Evolutionary conservation across 2,797 vertebrate genomes (phyloP), one percentile per base, ranked within the genome.

Genomic region (Phrynocephalus vlangalii): DNA sequence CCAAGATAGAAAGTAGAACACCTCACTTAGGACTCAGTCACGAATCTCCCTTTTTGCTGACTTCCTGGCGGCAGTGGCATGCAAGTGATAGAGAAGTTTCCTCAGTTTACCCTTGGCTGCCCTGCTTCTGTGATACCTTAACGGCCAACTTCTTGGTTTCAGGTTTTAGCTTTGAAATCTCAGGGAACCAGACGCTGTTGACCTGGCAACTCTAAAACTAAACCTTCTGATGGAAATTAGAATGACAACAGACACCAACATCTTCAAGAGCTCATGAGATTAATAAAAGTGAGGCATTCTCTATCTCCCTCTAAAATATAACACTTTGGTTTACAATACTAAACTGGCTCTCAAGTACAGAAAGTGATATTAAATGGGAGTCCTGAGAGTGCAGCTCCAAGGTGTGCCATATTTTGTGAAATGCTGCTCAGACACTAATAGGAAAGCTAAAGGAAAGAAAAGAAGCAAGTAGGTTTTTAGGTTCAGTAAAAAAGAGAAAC

Each of bases 401-500:
- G 60, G 3, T 22, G 30, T 26, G 11, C n/a, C 3, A 9, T 33
- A 3, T 78, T 68, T 68, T 63, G 26, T 63, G 56, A 33, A 86
- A n/a, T 10, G 5, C 16, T 52, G 15, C 13, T 63, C 15, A 80
- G 38, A 60, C 67, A 56, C 9, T 73, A 7, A 28, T n/a, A 33
- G 68, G 26, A 73, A 67, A 5, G 28, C 15, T 20, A 83, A 48
- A 48, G 50, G 33, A 66, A 66, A 79, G 75, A 30, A 60, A 75
- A 28, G 16, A 68, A 66, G 13, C 22, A 1, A 3, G 20, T 6
- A 38, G 56, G 56, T 83, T 72, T 66, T 2, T 7, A 0, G 4
- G 7, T 1, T 0, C 63, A 0, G 0, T 0, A 2, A 84, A 82
- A 72, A 79, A 26, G 67, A 30, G 3, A 63, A 63, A 63, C 60